These are phyloP conservation scores for Hylyphantes graminicola DNA, from an alignment of 1,140 invertebrate genomes.

Conservation along the genomic window DNA sequence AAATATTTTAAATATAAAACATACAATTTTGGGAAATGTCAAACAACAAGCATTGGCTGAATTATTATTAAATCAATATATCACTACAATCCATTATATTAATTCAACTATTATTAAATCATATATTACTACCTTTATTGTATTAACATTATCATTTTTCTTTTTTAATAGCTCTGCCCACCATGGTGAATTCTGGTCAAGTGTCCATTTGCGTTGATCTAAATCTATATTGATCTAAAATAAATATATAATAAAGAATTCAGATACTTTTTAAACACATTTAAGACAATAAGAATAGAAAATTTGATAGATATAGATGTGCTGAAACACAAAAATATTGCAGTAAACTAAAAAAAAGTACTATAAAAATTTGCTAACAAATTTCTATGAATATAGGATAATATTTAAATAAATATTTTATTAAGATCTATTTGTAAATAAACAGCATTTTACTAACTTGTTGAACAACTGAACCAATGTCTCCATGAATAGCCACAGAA, in stretches of 20 bases:
- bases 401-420: no score
- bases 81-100: no score
- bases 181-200: slow-evolving; percentile 71
- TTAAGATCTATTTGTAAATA: no score
- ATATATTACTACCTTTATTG: slow-evolving; percentile 69
- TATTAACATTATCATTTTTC: slow-evolving; percentile 72
- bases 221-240: slow-evolving; percentile 39
- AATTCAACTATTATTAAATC: no score
- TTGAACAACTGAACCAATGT: slow-evolving; percentile 78
- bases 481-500: slow-evolving; percentile 78
- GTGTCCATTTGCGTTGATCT: slow-evolving; percentile 64
- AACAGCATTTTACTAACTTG: slow-evolving; percentile 70
- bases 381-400: no score
- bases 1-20: no score
- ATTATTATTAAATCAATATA: no score
- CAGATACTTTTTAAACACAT: neutral
- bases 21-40: no score
- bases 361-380: no score
- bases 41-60: no score
- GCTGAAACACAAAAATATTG: neutral
- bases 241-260: slow-evolving; percentile 4
- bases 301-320: neutral
- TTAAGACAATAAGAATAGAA: neutral
- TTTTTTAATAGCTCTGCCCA: slow-evolving; percentile 73
- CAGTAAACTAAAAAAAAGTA: neutral